Base-by-base conservation (phyloP, 2,797 vertebrate species). In the Poeciliopsis paucimaculata region DNA sequence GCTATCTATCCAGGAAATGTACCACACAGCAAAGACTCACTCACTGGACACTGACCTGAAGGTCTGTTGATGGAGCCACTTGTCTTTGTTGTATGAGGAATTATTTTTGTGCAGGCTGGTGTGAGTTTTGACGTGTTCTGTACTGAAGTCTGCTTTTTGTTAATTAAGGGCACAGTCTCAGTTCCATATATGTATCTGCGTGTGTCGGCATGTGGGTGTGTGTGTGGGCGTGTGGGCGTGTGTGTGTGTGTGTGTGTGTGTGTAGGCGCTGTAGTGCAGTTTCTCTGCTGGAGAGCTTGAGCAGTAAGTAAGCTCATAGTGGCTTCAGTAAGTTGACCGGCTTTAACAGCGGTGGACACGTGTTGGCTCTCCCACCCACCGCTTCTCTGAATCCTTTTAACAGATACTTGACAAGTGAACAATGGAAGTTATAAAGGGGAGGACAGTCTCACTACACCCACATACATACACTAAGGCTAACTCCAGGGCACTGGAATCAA, bases 331-430 rank as follows among this genome's bases (percentile, higher is more conserved):
- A 78, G 84, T 78, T 82, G 84, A 91, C 83, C 53, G 26, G 82
- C 83, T 82, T 45, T 53, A 79, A 77, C 81, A 76, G 75, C 23
- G 88, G 75, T 77, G 89, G 78, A 87, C 89, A 86, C 51, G 73
- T 82, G 87, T 84, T 82, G 78, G 80, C 76, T 92, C 92, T 86
- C 88, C 89, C 90, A 90, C 92, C 90, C 89, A 79, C 77, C 36
- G 86, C 84, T 85, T 73, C 80, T 85, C 84, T 87, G 79, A 64
- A 75, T 84, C 77, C 77, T 91, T 84, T 90, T 82, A 89, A 84
- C 78, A 86, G 73, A 89, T 82, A 78, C 89, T 87, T 34, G 78
- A 90, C 77, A 68, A 85, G 87, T 77, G 81, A 87, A 85, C 78
- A 84, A 84, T 77, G 74, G 73, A 86, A 79, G 85, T 85, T 87